Evolutionary conservation across 2,113 vertebrate genomes (phyloP).

Genomic region (Channa maculata): DNA sequence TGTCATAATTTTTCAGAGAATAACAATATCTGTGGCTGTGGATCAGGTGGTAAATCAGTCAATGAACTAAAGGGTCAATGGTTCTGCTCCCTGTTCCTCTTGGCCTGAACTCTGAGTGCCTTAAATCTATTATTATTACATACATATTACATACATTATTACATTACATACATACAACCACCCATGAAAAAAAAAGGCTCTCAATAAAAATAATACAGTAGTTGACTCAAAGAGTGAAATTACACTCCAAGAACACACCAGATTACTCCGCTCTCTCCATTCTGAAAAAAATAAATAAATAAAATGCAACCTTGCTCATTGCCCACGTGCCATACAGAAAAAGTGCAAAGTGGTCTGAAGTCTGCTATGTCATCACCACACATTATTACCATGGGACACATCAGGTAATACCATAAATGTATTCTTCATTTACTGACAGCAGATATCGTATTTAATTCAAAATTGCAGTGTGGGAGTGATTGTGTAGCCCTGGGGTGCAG

Average conservation of each 20-base stretch:
- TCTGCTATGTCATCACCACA: conserved; percentile 62
- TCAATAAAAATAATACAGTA: background rate
- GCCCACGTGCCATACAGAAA: conserved; percentile 47
- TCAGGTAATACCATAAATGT: conserved; percentile 69
- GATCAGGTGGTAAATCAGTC: no score
- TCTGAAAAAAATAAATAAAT: conserved; percentile 3
- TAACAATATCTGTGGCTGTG: no score
- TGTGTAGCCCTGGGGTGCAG: conserved; percentile 61
- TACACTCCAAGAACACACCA: conserved; percentile 20
- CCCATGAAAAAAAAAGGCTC: background rate
- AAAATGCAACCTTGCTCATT: conserved; percentile 45
- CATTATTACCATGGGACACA: conserved; percentile 67
- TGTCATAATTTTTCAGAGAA: no score
- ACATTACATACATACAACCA: background rate
- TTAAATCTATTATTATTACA: no score
- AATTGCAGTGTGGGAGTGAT: conserved; percentile 60
- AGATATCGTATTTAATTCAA: conserved; percentile 66
- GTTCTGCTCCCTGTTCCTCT: no score
- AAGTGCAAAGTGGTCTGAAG: conserved; percentile 58
- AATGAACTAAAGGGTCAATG: no score
- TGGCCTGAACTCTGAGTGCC: no score
- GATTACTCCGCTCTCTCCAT: conserved; percentile 24
- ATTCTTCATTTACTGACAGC: conserved; percentile 62
- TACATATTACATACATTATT: no score
- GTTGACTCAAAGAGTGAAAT: conserved; percentile 18